phyloP scores from a whole-genome alignment of 1,140 invertebrate genomes.

The Macrocentrus cingulum region DNA sequence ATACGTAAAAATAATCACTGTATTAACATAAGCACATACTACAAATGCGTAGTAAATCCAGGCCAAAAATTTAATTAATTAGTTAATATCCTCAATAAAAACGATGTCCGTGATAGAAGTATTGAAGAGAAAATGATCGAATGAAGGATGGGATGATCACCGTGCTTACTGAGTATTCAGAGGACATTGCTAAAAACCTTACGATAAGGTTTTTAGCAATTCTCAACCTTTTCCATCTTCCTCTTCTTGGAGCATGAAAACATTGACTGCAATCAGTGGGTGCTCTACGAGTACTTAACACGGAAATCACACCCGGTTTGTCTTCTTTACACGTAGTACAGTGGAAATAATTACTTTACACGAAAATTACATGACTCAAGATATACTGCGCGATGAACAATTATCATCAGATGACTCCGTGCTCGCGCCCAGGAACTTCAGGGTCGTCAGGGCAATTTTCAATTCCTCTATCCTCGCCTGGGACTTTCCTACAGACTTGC shows the following conservation, averaged over 20 bases:
- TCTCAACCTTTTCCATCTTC: conserved; percentile 19
- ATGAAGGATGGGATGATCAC: conserved; percentile 31
- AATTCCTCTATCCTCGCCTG: conserved; percentile 23
- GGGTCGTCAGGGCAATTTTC: conserved; percentile 16
- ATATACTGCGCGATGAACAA: background rate
- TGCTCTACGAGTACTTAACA: conserved; percentile 25
- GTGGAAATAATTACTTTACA: background rate
- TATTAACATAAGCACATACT: too few species aligned
- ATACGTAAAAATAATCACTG: too few species aligned
- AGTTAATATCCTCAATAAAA: conserved; percentile 14
- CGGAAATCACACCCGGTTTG: conserved; percentile 9
- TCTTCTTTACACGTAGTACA: background rate
- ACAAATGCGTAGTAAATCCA: too few species aligned
- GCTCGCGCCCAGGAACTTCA: conserved; percentile 26
- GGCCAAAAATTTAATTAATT: too few species aligned
- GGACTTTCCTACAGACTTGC: conserved; percentile 23
- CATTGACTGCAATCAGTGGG: conserved; percentile 26
- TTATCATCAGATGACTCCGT: conserved; percentile 3
- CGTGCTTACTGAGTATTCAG: conserved; percentile 22
- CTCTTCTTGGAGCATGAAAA: too few species aligned
- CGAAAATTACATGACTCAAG: background rate
- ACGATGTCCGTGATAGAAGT: conserved; percentile 22
- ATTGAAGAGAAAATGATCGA: conserved; percentile 29
- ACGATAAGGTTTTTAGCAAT: conserved; percentile 24
- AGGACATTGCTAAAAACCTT: conserved; percentile 26